phyloP scores from a whole-genome alignment of 2,888 invertebrate species.

The Elgonia sp. region DNA sequence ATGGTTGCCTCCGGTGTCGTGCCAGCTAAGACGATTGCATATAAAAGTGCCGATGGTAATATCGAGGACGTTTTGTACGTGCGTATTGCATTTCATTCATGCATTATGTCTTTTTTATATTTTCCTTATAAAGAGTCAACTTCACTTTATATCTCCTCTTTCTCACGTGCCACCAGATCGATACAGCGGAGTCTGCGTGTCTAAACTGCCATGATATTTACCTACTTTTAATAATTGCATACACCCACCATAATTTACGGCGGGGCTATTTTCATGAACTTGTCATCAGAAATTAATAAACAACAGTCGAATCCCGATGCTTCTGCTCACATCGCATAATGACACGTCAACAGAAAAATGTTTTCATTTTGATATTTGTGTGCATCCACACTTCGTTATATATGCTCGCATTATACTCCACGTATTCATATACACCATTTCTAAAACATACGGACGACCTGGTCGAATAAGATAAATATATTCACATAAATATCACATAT shows the following conservation, averaged over 20 bases:
- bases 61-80: conserved; percentile 4
- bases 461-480: conserved; percentile 18
- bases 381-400: conserved; percentile 1
- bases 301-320: background rate
- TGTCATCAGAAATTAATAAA: conserved; percentile 1
- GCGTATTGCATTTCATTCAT: conserved; percentile 29
- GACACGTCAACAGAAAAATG: background rate
- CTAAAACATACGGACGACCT: conserved; percentile 4
- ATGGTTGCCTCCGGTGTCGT: conserved; percentile 27
- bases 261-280: background rate
- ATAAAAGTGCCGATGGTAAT: conserved; percentile 5
- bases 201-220: conserved; percentile 80
- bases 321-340: background rate
- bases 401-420: background rate
- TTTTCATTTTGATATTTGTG: background rate
- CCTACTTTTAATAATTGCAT: conserved; percentile 81
- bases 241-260: conserved; percentile 75
- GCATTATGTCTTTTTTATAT: conserved; percentile 41
- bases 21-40: background rate
- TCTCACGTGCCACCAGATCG: conserved; percentile 82
- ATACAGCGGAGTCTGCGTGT: conserved; percentile 87
- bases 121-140: conserved; percentile 60
- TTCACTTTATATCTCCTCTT: conserved; percentile 75
- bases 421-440: background rate
- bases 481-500: conserved; percentile 7